These are phyloP conservation scores for Drosophila borborema DNA, from an alignment of 2,888 invertebrate species.

Conservation along the genomic window DNA sequence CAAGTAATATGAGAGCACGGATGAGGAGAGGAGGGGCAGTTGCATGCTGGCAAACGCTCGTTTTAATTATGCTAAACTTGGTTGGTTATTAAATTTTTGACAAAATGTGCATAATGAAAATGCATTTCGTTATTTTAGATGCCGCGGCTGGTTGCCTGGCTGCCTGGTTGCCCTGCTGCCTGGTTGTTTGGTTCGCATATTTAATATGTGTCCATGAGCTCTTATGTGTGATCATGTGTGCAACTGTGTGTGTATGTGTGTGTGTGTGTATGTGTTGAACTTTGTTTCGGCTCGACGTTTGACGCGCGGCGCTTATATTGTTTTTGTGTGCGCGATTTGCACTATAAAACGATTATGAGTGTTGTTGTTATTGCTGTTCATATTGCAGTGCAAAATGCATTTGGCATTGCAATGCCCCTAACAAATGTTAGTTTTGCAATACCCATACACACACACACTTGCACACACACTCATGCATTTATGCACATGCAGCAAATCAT, in stretches of 20 bases:
- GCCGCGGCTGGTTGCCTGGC: not conserved
- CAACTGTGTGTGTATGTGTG: not conserved
- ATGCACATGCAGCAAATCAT: constrained; percentile 8
- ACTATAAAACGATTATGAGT: constrained; percentile 54
- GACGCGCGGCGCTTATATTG: constrained; percentile 26
- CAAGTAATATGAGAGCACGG: not conserved
- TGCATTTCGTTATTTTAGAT: constrained; percentile 24
- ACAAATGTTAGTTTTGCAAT: constrained; percentile 36
- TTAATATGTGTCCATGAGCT: constrained; percentile 28
- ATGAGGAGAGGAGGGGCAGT: too few relatives aligned
- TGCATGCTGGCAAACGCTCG: not conserved
- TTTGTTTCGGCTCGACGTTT: constrained; percentile 27
- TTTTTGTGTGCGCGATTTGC: constrained; percentile 34
- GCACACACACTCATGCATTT: constrained; percentile 1
- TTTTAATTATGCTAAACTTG: constrained; percentile 36
- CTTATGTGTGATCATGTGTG: constrained; percentile 2
- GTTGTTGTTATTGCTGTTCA: constrained; percentile 31
- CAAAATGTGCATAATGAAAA: constrained; percentile 40
- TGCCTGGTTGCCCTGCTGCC: not conserved
- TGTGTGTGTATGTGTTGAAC: constrained; percentile 14
- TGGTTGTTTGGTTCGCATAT: constrained; percentile 21
- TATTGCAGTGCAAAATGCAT: constrained; percentile 37
- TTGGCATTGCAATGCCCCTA: constrained; percentile 22
- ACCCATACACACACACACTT: not conserved
- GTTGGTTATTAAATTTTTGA: constrained; percentile 28